Conservation (phyloP, 2,888 invertebrate genomes). For the Tenthredo distinguenda region DNA sequence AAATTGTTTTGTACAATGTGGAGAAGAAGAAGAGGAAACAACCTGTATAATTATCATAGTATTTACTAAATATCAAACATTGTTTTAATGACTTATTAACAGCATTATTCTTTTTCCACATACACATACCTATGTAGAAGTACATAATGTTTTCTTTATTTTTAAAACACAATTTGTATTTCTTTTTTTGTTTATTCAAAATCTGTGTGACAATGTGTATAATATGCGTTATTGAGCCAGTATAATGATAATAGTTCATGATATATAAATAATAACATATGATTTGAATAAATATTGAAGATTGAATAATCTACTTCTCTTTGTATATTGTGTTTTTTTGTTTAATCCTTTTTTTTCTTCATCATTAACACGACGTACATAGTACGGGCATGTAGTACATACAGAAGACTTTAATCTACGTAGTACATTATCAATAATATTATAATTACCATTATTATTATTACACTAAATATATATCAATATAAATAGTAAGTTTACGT, state of each 20-base stretch:
- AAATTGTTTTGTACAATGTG: background rate
- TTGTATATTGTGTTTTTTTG: constrained; percentile 1
- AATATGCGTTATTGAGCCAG: constrained; percentile 40
- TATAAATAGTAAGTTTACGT: constrained; percentile 35
- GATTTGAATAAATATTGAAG: constrained; percentile 36
- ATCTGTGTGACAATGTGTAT: background rate
- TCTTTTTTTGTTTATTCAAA: background rate
- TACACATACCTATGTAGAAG: background rate
- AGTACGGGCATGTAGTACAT: constrained; percentile 15
- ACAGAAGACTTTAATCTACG: constrained; percentile 9
- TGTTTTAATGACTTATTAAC: constrained; percentile 7
- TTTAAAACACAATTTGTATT: background rate
- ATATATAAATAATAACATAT: constrained; percentile 42
- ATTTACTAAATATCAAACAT: constrained; percentile 10
- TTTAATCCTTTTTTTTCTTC: background rate
- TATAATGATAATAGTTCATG: constrained; percentile 26
- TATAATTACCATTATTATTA: background rate
- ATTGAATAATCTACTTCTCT: constrained; percentile 22
- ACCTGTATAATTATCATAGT: background rate
- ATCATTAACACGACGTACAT: constrained; percentile 20
- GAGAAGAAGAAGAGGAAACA: background rate
- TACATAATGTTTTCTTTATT: background rate
- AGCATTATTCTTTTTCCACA: background rate
- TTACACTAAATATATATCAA: constrained; percentile 44
- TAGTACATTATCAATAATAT: background rate